A percentile compares a stretch with the other conserved stretches of the same genome.
Conservation (phyloP, 2,888 invertebrate genomes). For the Caradrina clavipalpis region DNA sequence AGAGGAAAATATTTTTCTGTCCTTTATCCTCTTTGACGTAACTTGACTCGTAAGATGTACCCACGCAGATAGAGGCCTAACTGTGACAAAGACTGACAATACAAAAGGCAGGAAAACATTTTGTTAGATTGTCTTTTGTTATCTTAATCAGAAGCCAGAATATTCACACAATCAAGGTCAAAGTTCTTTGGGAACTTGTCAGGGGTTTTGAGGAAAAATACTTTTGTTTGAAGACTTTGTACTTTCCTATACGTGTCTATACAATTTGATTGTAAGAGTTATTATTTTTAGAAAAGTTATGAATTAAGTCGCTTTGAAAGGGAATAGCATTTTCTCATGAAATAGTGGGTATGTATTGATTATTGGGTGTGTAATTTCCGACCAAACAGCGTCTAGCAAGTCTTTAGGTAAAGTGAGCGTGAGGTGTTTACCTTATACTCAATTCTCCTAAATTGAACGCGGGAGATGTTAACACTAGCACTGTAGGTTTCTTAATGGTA, state of each 20-base stretch:
- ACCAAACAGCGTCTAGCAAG: too few relatives aligned
- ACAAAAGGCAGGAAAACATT: slow-evolving; percentile 28
- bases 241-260: too few relatives aligned
- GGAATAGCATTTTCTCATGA: neutral
- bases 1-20: slow-evolving; percentile 23
- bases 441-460: too few relatives aligned
- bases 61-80: slow-evolving; percentile 24
- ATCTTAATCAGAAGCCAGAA: slow-evolving; percentile 31
- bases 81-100: slow-evolving; percentile 28
- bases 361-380: neutral
- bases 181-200: slow-evolving; percentile 11
- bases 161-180: slow-evolving; percentile 27
- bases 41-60: slow-evolving; percentile 50
- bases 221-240: neutral
- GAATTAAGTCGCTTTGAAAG: neutral
- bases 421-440: too few relatives aligned
- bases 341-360: neutral
- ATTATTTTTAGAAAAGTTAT: neutral
- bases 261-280: neutral
- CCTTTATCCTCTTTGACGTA: slow-evolving; percentile 48
- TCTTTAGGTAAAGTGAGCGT: too few relatives aligned
- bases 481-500: too few relatives aligned
- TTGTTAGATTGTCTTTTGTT: slow-evolving; percentile 46
- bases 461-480: too few relatives aligned
- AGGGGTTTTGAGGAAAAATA: neutral